A percentile compares a stretch with the other conserved stretches of the same genome.
phyloP scores from a whole-genome alignment of 1,140 invertebrate genomes.

The Drosophila guanche region DNA sequence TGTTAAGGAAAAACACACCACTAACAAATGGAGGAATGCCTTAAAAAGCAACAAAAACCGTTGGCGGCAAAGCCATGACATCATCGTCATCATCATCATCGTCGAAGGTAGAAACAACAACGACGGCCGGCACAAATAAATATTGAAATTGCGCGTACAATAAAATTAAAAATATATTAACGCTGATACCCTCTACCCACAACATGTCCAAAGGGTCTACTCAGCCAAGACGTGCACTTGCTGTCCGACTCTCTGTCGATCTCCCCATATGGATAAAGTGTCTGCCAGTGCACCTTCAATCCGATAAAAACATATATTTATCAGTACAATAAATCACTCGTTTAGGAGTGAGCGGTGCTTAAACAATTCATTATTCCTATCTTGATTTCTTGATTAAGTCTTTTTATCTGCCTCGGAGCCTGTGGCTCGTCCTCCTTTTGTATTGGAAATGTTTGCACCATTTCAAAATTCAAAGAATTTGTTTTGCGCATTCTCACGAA shows the following conservation, averaged over 20 bases:
- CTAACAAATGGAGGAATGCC: slow-evolving; percentile 23
- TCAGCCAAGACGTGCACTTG: neutral
- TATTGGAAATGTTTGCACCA: too few species aligned
- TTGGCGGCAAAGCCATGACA: slow-evolving; percentile 50
- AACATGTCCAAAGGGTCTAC: neutral
- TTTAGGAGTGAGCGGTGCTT: too few species aligned
- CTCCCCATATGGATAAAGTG: too few species aligned
- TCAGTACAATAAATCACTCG: too few species aligned
- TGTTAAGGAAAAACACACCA: slow-evolving; percentile 12
- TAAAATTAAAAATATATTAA: slow-evolving; percentile 63
- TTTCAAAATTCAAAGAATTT: too few species aligned
- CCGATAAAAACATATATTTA: too few species aligned
- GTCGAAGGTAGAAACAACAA: neutral
- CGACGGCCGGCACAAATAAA: slow-evolving; percentile 46
- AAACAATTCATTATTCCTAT: too few species aligned
- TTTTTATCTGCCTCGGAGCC: too few species aligned
- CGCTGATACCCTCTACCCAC: slow-evolving; percentile 18
- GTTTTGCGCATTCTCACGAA: too few species aligned
- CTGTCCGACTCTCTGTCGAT: neutral
- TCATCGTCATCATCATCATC: slow-evolving; percentile 54
- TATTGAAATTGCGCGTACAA: slow-evolving; percentile 62
- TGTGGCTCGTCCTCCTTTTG: too few species aligned
- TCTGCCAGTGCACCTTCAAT: too few species aligned
- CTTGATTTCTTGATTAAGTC: too few species aligned
- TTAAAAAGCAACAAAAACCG: slow-evolving; percentile 15